Evolutionary conservation across 2,888 invertebrate species (phyloP).

Genomic region (Rhamphomyia laevipes): DNA sequence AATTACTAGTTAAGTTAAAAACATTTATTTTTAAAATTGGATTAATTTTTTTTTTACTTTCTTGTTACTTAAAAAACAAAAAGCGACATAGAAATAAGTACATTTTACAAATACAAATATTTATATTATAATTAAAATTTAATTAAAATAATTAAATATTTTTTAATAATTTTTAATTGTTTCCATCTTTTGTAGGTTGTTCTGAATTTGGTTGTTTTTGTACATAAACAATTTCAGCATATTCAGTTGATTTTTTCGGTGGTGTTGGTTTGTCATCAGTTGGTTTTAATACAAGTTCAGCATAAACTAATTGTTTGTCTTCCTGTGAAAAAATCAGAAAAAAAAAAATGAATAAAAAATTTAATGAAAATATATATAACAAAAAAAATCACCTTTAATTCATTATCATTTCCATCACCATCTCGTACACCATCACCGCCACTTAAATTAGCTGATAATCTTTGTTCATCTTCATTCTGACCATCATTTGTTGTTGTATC

Average conservation of each 20-base stretch:
- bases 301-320: conserved; percentile 58
- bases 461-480: conserved; percentile 19
- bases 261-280: conserved; percentile 31
- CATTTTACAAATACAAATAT: background rate
- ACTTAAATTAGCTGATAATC: conserved; percentile 15
- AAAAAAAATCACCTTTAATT: conserved; percentile 28
- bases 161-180: background rate
- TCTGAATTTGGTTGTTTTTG: conserved; percentile 21
- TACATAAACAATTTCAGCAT: conserved; percentile 69
- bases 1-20: too few relatives aligned
- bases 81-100: background rate
- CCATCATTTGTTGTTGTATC: conserved; percentile 14
- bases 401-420: conserved; percentile 33
- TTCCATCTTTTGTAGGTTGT: background rate
- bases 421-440: conserved; percentile 19
- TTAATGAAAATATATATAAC: conserved; percentile 2
- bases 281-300: conserved; percentile 52
- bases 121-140: background rate
- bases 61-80: background rate
- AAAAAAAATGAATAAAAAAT: background rate
- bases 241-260: conserved; percentile 48
- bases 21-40: too few relatives aligned
- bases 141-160: background rate
- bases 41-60: background rate
- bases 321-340: conserved; percentile 30